phyloP scores from a whole-genome alignment of 2,113 vertebrate genomes.

The Tapirus terrestris region DNA sequence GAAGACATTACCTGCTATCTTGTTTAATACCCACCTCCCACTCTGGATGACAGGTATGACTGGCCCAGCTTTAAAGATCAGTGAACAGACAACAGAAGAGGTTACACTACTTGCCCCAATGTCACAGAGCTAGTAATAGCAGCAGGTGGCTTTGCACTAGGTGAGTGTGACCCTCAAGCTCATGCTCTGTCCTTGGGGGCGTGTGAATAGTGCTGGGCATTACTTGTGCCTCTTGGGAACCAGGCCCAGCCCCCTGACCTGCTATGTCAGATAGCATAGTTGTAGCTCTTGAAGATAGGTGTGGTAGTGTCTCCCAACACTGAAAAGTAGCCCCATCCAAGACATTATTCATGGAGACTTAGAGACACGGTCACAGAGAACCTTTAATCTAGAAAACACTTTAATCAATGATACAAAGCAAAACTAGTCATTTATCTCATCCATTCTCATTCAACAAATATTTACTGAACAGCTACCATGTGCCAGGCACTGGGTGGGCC shows the following conservation, averaged over 20 bases:
- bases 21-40: too few relatives aligned
- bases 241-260: background rate
- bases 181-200: background rate
- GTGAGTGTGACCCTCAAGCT: background rate
- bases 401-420: background rate
- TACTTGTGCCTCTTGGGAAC: background rate
- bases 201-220: background rate
- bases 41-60: background rate
- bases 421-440: background rate
- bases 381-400: background rate
- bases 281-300: background rate
- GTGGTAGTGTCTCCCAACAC: too few relatives aligned
- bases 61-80: background rate
- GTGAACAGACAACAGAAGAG: background rate
- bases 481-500: background rate
- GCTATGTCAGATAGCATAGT: fast-evolving
- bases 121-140: background rate
- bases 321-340: background rate
- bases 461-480: background rate
- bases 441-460: background rate
- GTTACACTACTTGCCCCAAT: fast-evolving
- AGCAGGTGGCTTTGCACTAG: background rate
- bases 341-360: background rate
- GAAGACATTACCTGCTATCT: too few relatives aligned
- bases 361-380: background rate